Percentiles rank a stretch among this genome's conserved stretches.
These are phyloP conservation scores for Sinosuthora webbiana DNA, from an alignment of 2,113 vertebrate genomes.

Conservation along the genomic window DNA sequence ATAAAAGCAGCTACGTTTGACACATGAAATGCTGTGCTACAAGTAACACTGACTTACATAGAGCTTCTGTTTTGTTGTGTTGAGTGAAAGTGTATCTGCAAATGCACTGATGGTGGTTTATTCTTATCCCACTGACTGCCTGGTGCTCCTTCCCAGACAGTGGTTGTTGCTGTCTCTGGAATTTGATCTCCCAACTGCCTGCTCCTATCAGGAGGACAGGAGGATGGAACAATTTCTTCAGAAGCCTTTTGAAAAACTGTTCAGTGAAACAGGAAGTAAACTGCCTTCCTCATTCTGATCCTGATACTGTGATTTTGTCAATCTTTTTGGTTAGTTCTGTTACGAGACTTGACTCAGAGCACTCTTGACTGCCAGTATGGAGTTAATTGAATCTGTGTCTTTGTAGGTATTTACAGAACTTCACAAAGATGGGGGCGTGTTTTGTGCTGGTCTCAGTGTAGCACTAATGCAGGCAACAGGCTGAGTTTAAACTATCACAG, in stretches of 20 bases:
- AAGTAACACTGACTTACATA: accelerated
- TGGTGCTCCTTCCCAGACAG: neutral
- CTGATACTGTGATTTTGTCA: neutral
- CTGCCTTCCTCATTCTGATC: neutral
- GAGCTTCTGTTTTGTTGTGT: neutral
- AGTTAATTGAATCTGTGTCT: neutral
- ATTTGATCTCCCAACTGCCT: neutral
- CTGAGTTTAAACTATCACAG: neutral
- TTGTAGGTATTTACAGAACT: neutral
- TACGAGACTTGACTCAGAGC: accelerated
- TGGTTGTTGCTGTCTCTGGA: neutral
- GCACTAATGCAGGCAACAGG: neutral
- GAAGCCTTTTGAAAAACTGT: neutral
- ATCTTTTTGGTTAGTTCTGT: neutral
- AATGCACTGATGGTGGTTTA: neutral
- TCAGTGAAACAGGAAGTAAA: neutral
- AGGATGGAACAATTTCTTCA: neutral
- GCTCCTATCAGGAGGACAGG: accelerated
- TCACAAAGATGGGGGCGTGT: neutral
- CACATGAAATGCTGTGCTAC: neutral
- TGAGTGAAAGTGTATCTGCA: neutral
- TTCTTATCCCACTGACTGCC: neutral
- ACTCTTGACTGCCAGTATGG: neutral
- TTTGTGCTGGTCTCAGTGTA: neutral
- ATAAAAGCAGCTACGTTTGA: neutral